Conservation (phyloP, 1,140 invertebrate species). For the Oncopodura yosiiana region DNA sequence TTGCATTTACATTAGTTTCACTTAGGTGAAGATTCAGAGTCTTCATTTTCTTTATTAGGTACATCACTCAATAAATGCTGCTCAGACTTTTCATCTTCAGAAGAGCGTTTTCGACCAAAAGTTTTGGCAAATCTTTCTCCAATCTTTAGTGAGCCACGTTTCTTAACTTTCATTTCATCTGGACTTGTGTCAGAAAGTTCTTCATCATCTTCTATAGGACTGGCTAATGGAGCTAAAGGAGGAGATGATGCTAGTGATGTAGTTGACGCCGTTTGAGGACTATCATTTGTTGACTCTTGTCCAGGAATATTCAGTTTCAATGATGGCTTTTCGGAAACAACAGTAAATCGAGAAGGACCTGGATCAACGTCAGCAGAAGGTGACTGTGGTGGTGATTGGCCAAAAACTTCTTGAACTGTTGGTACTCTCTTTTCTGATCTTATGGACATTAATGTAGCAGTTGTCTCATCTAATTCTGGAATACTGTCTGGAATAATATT, state of each 20-base stretch:
- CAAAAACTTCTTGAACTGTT: constrained; percentile 32
- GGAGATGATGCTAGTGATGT: neutral
- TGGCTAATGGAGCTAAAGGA: neutral
- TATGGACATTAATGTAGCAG: constrained; percentile 33
- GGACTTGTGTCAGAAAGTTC: constrained; percentile 3
- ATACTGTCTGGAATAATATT: constrained; percentile 31
- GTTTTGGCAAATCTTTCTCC: constrained; percentile 28
- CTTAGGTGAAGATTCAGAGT: no score
- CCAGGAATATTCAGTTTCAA: neutral
- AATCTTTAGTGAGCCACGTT: neutral
- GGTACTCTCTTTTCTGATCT: constrained; percentile 41
- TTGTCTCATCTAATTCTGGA: constrained; percentile 34
- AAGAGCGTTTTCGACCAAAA: no score
- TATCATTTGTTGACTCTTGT: neutral
- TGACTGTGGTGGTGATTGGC: neutral
- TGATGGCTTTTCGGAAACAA: neutral
- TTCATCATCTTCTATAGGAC: neutral
- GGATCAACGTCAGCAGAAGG: neutral
- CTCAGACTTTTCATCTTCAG: constrained; percentile 15
- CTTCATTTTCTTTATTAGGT: constrained; percentile 3
- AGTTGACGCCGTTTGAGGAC: neutral
- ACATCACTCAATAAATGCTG: constrained; percentile 26
- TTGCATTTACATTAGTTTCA: no score
- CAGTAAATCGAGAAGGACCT: neutral
- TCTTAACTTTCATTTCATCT: constrained; percentile 18